Conservation (phyloP, 1,140 invertebrate species). For the Mercenaria mercenaria region DNA sequence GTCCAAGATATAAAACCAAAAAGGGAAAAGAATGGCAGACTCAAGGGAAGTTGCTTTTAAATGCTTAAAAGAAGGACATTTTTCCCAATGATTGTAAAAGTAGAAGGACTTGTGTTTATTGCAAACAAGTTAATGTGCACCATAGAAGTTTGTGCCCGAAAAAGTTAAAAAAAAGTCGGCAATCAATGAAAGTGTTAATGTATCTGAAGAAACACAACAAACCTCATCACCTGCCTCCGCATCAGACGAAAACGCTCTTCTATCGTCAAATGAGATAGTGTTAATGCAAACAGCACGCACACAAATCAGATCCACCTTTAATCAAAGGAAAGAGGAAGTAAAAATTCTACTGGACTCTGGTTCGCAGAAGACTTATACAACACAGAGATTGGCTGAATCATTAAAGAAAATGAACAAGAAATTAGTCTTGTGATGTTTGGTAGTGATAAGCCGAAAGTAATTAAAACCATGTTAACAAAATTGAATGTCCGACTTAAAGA, state of each 20-base stretch:
- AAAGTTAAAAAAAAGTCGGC: not conserved
- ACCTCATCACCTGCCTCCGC: not conserved
- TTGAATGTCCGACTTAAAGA: too few relatives aligned
- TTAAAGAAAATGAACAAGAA: slow-evolving; percentile 36
- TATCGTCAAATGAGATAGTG: slow-evolving; percentile 57
- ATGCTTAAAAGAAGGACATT: slow-evolving; percentile 1
- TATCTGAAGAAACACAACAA: not conserved
- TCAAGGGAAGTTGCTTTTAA: not conserved
- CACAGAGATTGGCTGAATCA: slow-evolving; percentile 43
- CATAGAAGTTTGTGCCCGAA: too few relatives aligned
- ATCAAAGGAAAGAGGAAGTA: not conserved
- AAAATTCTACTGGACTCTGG: slow-evolving; percentile 64
- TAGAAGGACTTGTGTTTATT: too few relatives aligned
- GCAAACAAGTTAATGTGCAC: too few relatives aligned
- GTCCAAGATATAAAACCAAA: not conserved
- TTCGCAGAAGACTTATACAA: slow-evolving; percentile 62
- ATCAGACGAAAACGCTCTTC: slow-evolving; percentile 1
- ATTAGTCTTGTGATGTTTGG: slow-evolving; percentile 60
- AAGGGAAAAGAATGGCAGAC: not conserved
- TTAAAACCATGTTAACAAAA: too few relatives aligned
- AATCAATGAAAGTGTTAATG: not conserved
- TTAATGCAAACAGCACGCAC: slow-evolving; percentile 54
- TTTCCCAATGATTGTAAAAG: not conserved
- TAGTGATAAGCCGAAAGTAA: too few relatives aligned
- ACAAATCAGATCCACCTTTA: not conserved